Conservation (phyloP, 2,113 vertebrate species). For the Myotis lucifugus region DNA sequence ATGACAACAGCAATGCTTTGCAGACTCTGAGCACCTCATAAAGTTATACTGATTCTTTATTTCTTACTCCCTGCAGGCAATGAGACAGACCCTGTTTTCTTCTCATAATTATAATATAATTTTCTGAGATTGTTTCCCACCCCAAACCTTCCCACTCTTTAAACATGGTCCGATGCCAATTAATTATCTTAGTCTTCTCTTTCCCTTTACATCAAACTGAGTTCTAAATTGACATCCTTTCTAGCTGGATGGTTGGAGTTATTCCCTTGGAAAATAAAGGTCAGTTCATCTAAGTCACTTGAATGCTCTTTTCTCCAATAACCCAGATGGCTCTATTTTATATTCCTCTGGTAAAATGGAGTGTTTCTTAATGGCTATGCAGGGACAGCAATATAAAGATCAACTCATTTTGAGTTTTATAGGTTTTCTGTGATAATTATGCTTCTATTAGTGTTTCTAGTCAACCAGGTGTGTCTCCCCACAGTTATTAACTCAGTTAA, state of each 20-base stretch:
- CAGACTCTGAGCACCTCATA: conserved; percentile 62
- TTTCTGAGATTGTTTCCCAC: conserved; percentile 73
- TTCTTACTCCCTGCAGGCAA: conserved; percentile 69
- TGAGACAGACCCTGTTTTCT: conserved; percentile 62
- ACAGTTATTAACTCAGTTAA: conserved; percentile 66
- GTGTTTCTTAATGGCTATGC: conserved; percentile 54
- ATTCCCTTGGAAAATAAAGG: conserved; percentile 72
- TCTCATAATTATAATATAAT: conserved; percentile 76
- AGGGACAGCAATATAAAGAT: conserved; percentile 66
- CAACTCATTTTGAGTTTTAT: conserved; percentile 69
- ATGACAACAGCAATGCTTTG: conserved; percentile 64
- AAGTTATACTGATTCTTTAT: conserved; percentile 64
- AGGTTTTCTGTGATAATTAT: conserved; percentile 73
- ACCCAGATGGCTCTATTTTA: conserved; percentile 73
- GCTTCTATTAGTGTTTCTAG: conserved; percentile 68
- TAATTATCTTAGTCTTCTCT: conserved; percentile 78
- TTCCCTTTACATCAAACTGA: conserved; percentile 73
- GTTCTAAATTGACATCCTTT: conserved; percentile 75
- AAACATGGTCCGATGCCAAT: conserved; percentile 77
- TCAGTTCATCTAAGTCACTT: conserved; percentile 67
- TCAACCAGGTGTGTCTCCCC: conserved; percentile 61
- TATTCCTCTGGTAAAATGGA: conserved; percentile 65
- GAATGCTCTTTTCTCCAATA: conserved; percentile 68
- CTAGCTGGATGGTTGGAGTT: conserved; percentile 65
- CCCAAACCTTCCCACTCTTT: conserved; percentile 68